phyloP scores from a whole-genome alignment of 2,797 vertebrate genomes.

The Xenentodon cancila region DNA sequence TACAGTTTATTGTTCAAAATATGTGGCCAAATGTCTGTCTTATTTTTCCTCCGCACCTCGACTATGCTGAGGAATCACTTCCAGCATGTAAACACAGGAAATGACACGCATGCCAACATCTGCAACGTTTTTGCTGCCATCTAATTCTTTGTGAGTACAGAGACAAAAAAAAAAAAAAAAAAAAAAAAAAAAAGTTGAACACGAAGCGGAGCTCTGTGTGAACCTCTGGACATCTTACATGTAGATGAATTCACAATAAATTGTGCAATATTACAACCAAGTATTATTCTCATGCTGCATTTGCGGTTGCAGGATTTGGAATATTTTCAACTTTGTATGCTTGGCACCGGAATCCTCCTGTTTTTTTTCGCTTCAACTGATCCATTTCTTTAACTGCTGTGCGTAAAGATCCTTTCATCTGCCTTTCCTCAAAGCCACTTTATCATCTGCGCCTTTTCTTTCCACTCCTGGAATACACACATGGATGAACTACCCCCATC shows the following conservation, averaged over 20 bases:
- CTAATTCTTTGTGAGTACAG: too few species aligned
- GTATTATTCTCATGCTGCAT: neutral
- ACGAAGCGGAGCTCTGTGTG: neutral
- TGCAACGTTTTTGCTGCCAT: conserved; percentile 48
- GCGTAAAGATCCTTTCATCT: neutral
- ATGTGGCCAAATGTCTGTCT: conserved; percentile 13
- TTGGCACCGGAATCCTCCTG: too few species aligned
- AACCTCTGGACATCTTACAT: conserved; percentile 1
- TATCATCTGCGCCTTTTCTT: conserved; percentile 15
- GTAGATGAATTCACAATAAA: neutral
- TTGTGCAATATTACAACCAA: neutral
- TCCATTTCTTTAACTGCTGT: too few species aligned
- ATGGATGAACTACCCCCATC: conserved; percentile 3
- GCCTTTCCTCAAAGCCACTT: conserved; percentile 2
- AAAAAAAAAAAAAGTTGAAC: conserved; percentile 14
- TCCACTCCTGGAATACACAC: conserved; percentile 11
- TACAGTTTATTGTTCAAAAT: conserved; percentile 11
- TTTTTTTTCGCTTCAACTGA: neutral
- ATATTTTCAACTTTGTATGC: too few species aligned
- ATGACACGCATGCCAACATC: conserved; percentile 68
- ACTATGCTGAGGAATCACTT: conserved; percentile 34
- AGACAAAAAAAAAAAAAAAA: neutral
- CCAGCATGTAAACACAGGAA: conserved; percentile 73
- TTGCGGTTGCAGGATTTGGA: too few species aligned
- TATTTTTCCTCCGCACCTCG: conserved; percentile 21